A percentile compares a stretch with the other conserved stretches of the same genome.
Evolutionary conservation across 2,888 invertebrate genomes (phyloP).

Genomic region (Ormia ochracea): DNA sequence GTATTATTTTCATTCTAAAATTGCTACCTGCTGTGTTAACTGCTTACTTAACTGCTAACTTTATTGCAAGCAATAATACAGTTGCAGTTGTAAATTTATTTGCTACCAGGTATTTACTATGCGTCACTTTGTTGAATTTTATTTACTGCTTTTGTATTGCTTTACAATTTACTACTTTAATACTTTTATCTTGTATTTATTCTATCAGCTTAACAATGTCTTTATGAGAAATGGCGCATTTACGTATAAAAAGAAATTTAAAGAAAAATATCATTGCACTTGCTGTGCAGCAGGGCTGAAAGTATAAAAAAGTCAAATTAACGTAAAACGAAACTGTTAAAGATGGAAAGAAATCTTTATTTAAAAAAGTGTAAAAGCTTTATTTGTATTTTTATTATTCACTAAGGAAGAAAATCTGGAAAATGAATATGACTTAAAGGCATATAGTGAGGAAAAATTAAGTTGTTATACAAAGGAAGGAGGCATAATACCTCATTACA

Average conservation of each 20-base stretch:
- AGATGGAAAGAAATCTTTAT: neutral
- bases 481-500: no score
- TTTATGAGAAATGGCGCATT: slow-evolving; percentile 16
- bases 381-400: neutral
- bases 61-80: neutral
- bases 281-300: slow-evolving; percentile 14
- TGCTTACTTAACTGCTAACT: neutral
- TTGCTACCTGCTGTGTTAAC: slow-evolving; percentile 45
- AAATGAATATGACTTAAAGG: neutral
- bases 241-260: slow-evolving; percentile 38
- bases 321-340: neutral
- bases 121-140: slow-evolving; percentile 44
- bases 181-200: slow-evolving; percentile 23
- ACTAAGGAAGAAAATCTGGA: neutral
- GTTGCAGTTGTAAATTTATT: slow-evolving; percentile 6
- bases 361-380: neutral
- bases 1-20: slow-evolving; percentile 21
- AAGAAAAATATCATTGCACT: slow-evolving; percentile 35
- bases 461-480: no score
- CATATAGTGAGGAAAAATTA: neutral
- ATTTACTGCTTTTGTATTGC: slow-evolving; percentile 14
- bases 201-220: slow-evolving; percentile 13
- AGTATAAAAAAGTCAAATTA: slow-evolving; percentile 10
- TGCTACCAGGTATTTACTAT: slow-evolving; percentile 26
- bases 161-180: slow-evolving; percentile 6